These are phyloP conservation scores for Malurus splendens DNA, from an alignment of 2,797 vertebrate genomes.

Conservation along the genomic window DNA sequence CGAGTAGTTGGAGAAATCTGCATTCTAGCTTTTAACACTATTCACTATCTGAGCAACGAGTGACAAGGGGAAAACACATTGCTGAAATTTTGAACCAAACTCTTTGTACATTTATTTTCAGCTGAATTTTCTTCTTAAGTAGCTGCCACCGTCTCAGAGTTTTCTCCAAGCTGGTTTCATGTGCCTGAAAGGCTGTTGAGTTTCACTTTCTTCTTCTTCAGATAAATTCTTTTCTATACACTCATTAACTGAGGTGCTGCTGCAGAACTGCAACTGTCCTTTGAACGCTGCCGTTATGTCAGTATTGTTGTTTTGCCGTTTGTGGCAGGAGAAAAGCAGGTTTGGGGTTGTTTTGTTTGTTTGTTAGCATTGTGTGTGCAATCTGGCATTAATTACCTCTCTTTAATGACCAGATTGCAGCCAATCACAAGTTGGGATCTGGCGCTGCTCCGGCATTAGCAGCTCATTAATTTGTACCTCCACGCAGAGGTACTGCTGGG, in stretches of 20 bases:
- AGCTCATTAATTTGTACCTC: slow-evolving; percentile 43
- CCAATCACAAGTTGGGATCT: slow-evolving; percentile 20
- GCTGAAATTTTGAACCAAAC: slow-evolving; percentile 30
- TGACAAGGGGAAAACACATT: slow-evolving; percentile 12
- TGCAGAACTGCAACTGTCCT: slow-evolving; percentile 41
- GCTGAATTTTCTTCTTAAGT: slow-evolving; percentile 32
- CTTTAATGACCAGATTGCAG: slow-evolving; percentile 48
- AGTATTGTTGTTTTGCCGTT: slow-evolving; percentile 41
- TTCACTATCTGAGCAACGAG: neutral
- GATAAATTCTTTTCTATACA: slow-evolving; percentile 47
- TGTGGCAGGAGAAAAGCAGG: slow-evolving; percentile 30
- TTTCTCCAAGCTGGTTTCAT: slow-evolving; percentile 49
- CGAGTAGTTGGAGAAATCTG: neutral
- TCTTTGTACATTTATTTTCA: neutral
- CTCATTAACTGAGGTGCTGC: slow-evolving; percentile 55
- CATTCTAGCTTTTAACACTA: neutral
- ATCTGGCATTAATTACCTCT: slow-evolving; percentile 49
- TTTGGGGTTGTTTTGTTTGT: slow-evolving; percentile 47
- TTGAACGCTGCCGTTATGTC: slow-evolving; percentile 53
- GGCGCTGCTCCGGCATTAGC: slow-evolving; percentile 16
- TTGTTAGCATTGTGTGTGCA: slow-evolving; percentile 50
- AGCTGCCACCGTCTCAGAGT: slow-evolving; percentile 22
- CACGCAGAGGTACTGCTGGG: neutral
- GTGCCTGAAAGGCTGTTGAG: slow-evolving; percentile 44
- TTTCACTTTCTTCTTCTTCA: slow-evolving; percentile 51